A percentile compares a stretch with the other conserved stretches of the same genome.
These are phyloP conservation scores for Pelobates fuscus DNA, from an alignment of 2,113 vertebrate species.

Conservation along the genomic window DNA sequence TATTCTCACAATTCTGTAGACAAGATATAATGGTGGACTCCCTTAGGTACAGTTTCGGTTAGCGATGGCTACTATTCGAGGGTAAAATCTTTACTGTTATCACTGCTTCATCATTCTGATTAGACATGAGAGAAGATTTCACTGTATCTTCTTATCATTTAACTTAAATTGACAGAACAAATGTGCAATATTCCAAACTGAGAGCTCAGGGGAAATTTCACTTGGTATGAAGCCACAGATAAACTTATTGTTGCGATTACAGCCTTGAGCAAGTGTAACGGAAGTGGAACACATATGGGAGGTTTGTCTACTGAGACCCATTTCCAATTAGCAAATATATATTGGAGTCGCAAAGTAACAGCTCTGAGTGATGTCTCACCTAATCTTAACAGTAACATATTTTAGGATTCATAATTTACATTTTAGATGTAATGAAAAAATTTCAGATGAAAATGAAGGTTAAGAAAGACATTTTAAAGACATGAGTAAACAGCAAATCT, in stretches of 20 bases:
- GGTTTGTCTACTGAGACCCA: neutral
- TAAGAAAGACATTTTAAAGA: no score
- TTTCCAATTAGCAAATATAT: neutral
- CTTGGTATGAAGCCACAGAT: slow-evolving; percentile 21
- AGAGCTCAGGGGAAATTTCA: slow-evolving; percentile 39
- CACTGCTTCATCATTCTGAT: neutral
- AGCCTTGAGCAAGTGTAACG: slow-evolving; percentile 18
- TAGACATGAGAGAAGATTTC: slow-evolving; percentile 24
- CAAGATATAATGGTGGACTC: neutral
- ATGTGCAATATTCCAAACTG: slow-evolving; percentile 21
- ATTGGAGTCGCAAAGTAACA: slow-evolving; percentile 1
- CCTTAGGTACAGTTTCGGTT: slow-evolving; percentile 1
- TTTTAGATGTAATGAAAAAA: no score
- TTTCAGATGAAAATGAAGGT: no score
- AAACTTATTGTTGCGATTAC: slow-evolving; percentile 23
- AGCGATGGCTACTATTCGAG: neutral
- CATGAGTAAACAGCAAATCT: no score
- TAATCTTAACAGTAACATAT: slow-evolving; percentile 5
- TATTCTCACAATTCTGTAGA: neutral
- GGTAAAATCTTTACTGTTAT: neutral
- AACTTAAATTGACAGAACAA: slow-evolving; percentile 44
- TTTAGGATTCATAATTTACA: neutral
- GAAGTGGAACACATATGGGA: slow-evolving; percentile 5
- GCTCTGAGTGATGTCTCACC: slow-evolving; percentile 13
- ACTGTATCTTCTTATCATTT: slow-evolving; percentile 30